These are phyloP conservation scores for Spermophilus dauricus DNA, from an alignment of 2,113 vertebrate species.

Conservation along the genomic window DNA sequence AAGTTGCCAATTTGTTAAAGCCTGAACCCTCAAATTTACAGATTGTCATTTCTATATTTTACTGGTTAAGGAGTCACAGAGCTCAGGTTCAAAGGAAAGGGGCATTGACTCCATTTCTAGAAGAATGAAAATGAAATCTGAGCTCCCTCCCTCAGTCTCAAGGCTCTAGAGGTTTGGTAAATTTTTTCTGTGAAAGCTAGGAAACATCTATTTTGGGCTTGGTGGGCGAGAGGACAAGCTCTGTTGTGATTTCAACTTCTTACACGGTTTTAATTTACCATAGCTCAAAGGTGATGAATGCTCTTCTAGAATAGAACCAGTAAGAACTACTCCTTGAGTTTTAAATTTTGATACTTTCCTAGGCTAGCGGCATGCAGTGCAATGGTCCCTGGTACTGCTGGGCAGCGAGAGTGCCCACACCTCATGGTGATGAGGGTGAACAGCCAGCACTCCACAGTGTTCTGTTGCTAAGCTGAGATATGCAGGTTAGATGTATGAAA, in stretches of 20 bases:
- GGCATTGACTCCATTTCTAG: background rate
- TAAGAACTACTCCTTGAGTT: background rate
- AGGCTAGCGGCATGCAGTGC: background rate
- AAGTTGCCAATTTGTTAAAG: background rate
- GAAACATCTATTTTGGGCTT: background rate
- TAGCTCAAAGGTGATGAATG: background rate
- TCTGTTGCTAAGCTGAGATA: background rate
- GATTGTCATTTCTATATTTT: background rate
- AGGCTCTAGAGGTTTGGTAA: background rate
- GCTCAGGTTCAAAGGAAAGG: background rate
- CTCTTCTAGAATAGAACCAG: background rate
- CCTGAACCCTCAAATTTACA: background rate
- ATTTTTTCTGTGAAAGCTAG: background rate
- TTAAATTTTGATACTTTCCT: background rate
- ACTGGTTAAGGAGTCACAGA: background rate
- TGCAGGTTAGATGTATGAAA: background rate
- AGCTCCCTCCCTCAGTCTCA: background rate
- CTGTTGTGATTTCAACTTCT: background rate
- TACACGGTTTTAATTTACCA: background rate
- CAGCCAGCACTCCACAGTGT: too few species aligned
- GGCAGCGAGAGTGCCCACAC: too few species aligned
- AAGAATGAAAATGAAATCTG: slow-evolving; percentile 8
- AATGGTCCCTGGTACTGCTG: background rate
- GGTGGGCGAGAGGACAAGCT: background rate
- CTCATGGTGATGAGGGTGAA: background rate